Evolutionary conservation across 2,113 vertebrate species (phyloP), one percentile per base, ranked within the genome.

Genomic region (Mola mola): DNA sequence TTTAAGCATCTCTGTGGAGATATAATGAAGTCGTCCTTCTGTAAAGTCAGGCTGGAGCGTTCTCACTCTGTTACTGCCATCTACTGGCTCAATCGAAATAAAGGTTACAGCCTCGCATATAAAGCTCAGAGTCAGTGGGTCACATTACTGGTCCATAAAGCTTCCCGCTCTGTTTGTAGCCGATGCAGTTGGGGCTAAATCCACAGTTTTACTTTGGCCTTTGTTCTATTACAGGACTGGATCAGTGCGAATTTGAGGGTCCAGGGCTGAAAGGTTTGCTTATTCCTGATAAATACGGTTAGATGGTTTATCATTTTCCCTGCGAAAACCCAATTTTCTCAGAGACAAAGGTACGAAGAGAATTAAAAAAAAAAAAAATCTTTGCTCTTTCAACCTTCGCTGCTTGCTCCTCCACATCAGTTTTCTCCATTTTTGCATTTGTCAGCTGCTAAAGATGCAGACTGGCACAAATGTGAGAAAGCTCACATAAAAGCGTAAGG

Each of bases 61-160:
- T 75, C 20, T 87, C 83, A 67, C 74, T 66, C 74, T 78, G 17
- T 76, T 78, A 80, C 75, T 88, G 85, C 88, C 88, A 84, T 81
- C 88, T 89, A 70, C 88, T 90, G 88, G 88, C 47, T 47, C 19
- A 40, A 72, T 24, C 44, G 47, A 47, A 28, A 59, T 52, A 26
- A n/a, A n/a, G n/a, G n/a, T n/a, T n/a, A n/a, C n/a, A n/a, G n/a
- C n/a, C n/a, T 15, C 10, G 3, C 1, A 4, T 15, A 17, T 13
- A 31, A 5, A 40, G 15, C 4, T 3, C 11, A 42, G 15, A n/a
- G 11, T 29, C 13, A 37, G 5, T 58, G 19, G 42, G 16, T 49
- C 8, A 41, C 1, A 31, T 63, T 20, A 31, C 20, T 19, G 17
- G 5, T 17, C 10, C 31, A 40, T 21, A 8, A 53, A 25, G 20